Evolutionary conservation across 2,797 vertebrate species (phyloP).

Genomic region (Hipposideros larvatus): DNA sequence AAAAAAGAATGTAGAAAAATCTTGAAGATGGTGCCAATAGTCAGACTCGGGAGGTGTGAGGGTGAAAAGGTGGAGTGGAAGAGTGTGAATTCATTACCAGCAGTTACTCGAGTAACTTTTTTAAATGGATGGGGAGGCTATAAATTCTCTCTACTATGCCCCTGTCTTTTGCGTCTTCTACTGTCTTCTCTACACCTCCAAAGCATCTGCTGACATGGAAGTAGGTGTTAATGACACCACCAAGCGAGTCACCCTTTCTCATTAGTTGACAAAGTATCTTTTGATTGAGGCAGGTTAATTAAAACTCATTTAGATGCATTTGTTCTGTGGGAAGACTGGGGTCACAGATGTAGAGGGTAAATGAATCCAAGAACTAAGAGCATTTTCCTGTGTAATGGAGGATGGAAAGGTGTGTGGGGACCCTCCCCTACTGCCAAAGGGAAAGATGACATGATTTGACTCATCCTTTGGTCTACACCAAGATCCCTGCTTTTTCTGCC

Average conservation of each 20-base stretch:
- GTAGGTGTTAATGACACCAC: slow-evolving; percentile 83
- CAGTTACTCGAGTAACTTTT: slow-evolving; percentile 88
- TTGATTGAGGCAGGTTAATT: slow-evolving; percentile 88
- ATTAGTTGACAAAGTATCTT: slow-evolving; percentile 86
- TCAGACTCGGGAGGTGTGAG: slow-evolving; percentile 73
- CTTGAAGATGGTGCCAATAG: background rate
- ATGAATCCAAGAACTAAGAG: slow-evolving; percentile 59
- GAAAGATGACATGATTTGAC: background rate
- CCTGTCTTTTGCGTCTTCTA: background rate
- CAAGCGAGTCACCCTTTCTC: slow-evolving; percentile 74
- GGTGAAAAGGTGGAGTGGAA: slow-evolving; percentile 72
- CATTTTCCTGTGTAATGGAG: slow-evolving; percentile 62
- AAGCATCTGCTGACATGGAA: slow-evolving; percentile 82
- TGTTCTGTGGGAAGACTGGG: slow-evolving; percentile 78
- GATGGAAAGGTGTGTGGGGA: background rate
- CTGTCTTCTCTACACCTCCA: slow-evolving; percentile 43
- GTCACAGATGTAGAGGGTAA: slow-evolving; percentile 71
- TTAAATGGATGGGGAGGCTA: slow-evolving; percentile 80
- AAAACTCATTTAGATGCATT: slow-evolving; percentile 87
- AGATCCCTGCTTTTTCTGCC: background rate
- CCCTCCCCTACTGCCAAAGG: too few relatives aligned
- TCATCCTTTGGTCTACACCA: background rate
- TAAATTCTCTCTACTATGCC: slow-evolving; percentile 68
- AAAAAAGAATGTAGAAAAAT: slow-evolving; percentile 29
- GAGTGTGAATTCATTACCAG: slow-evolving; percentile 88